Base-by-base conservation (phyloP, 2,797 vertebrate species). In the Cetoscarus ocellatus region DNA sequence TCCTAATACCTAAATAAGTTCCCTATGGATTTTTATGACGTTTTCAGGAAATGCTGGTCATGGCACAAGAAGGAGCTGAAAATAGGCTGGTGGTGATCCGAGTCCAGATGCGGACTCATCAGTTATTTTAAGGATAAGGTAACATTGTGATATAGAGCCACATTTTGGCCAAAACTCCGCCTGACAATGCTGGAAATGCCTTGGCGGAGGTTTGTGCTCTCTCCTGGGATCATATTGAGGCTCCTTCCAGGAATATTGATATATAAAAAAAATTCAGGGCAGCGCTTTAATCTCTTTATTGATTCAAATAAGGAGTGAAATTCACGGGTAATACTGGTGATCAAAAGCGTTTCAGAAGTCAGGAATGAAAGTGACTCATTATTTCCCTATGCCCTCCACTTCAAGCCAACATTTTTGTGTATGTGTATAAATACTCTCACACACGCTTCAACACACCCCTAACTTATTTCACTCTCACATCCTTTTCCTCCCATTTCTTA, bases 401-500 rank as follows among this genome's bases (percentile, higher is more conserved):
- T 34, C 18, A 10, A 58, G 19, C 51, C 27, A 54, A 15, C 15
- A n/a, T 53, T 47, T 39, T 17, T 65, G 53, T 17, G 7, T 12
- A 56, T 79, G 57, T 64, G 75, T 36, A 77, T 34, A 34, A 45
- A 68, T 8, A 7, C 61, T 49, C 49, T 38, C 63, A 61, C 45
- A 18, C 35, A 54, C 9, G 18, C 56, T 48, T 10, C 27, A 43
- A 68, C 68, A 72, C 52, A 54, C 50, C 35, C 48, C 43, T 8
- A 1, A 19, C 48, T 75, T 57, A 15, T 67, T 43, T 56, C 1
- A 0, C 43, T n/a, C 34, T 67, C 63, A 44, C 72, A 77, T 67
- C 70, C 62, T 66, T 58, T 79, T 85, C 69, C 76, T 73, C 64
- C 58, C 61, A 60, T 36, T 75, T 67, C 34, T 60, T 71, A 67